Conservation (phyloP, 2,797 vertebrate genomes). For the Xerus rutilus region DNA sequence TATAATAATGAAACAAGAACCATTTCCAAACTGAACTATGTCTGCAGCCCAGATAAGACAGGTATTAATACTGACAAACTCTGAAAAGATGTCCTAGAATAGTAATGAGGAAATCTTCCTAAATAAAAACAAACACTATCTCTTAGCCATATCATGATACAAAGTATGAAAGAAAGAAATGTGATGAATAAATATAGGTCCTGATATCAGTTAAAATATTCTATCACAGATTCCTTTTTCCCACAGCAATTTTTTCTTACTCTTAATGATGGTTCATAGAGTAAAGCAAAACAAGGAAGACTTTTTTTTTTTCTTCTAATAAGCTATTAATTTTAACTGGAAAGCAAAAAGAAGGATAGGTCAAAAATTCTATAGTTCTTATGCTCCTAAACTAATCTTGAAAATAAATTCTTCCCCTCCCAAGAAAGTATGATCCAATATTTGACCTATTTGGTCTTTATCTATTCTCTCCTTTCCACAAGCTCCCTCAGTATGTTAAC, state of each 20-base stretch:
- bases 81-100: background rate
- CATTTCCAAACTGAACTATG: slow-evolving; percentile 54
- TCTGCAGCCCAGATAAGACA: background rate
- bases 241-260: background rate
- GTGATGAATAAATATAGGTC: background rate
- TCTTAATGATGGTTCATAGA: background rate
- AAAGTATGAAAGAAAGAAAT: slow-evolving; percentile 33
- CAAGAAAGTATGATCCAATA: slow-evolving; percentile 30
- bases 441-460: slow-evolving; percentile 24
- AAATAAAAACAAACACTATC: slow-evolving; percentile 11
- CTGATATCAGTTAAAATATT: slow-evolving; percentile 10
- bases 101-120: background rate
- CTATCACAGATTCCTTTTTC: slow-evolving; percentile 3
- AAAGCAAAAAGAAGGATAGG: background rate
- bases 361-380: slow-evolving; percentile 19
- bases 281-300: slow-evolving; percentile 14
- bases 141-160: background rate
- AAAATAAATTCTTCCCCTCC: background rate
- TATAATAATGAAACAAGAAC: background rate
- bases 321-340: slow-evolving; percentile 24
- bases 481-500: background rate
- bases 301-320: background rate
- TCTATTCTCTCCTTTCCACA: background rate
- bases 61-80: background rate
- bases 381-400: slow-evolving; percentile 12